A percentile compares a stretch with the other conserved stretches of the same genome.
Evolutionary conservation across 2,888 invertebrate genomes (phyloP).

Genomic region (Schizotus pectinicornis): DNA sequence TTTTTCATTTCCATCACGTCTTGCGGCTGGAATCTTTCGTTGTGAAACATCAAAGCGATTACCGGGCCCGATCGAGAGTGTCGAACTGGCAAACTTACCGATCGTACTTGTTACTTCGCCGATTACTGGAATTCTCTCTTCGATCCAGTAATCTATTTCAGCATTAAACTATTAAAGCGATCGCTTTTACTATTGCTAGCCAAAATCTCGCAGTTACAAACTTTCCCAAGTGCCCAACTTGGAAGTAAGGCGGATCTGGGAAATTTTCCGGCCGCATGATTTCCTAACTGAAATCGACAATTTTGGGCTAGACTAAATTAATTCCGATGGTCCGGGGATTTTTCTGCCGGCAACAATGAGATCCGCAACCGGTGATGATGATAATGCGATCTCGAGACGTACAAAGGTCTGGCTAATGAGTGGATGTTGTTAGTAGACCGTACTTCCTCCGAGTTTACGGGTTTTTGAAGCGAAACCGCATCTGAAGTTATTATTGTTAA

Average conservation of each 20-base stretch:
- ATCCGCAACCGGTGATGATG: background rate
- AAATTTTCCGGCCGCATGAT: constrained; percentile 3
- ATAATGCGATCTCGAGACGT: constrained; percentile 18
- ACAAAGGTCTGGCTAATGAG: constrained; percentile 19
- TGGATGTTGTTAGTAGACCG: constrained; percentile 26
- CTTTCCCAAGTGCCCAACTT: constrained; percentile 18
- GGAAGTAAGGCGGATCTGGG: constrained; percentile 11
- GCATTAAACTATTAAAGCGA: constrained; percentile 53
- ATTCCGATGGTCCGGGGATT: constrained; percentile 6
- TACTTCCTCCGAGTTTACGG: constrained; percentile 19
- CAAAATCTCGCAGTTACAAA: constrained; percentile 26
- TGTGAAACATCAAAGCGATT: constrained; percentile 5
- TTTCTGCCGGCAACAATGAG: background rate
- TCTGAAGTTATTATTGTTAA: constrained; percentile 25
- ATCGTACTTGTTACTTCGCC: constrained; percentile 52
- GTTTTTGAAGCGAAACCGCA: constrained; percentile 28
- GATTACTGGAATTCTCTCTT: constrained; percentile 49
- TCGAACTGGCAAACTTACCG: constrained; percentile 32
- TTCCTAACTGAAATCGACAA: background rate
- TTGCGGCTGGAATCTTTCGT: background rate
- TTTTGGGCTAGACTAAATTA: constrained; percentile 6
- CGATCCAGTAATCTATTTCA: constrained; percentile 51
- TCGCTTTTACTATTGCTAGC: constrained; percentile 34
- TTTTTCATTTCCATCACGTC: constrained; percentile 1
- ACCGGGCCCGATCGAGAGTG: constrained; percentile 7